phyloP scores from a whole-genome alignment of 2,797 vertebrate species.

The Apogon talboti region DNA sequence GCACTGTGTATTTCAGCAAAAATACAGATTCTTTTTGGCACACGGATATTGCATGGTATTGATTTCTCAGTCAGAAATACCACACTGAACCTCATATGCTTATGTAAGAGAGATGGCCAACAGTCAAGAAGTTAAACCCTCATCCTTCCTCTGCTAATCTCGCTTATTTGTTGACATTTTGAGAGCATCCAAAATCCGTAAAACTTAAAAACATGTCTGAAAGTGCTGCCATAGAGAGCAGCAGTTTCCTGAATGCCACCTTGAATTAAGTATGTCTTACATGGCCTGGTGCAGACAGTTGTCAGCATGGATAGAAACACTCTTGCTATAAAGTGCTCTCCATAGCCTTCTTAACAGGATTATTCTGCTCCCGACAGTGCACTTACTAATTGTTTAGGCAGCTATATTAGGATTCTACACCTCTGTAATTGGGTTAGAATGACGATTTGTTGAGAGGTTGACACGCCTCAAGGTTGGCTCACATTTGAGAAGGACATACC shows the following conservation, averaged over 20 bases:
- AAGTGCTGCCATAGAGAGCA: slow-evolving; percentile 7
- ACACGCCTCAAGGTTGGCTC: slow-evolving; percentile 64
- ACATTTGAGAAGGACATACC: slow-evolving; percentile 41
- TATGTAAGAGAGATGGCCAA: slow-evolving; percentile 47
- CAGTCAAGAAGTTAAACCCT: slow-evolving; percentile 20
- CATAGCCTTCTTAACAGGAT: slow-evolving; percentile 64
- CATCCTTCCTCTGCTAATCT: background rate
- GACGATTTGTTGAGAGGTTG: slow-evolving; percentile 59
- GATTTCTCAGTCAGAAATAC: slow-evolving; percentile 58
- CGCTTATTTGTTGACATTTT: slow-evolving; percentile 28
- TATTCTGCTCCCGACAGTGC: slow-evolving; percentile 61
- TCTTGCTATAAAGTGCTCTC: slow-evolving; percentile 44
- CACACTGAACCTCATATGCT: slow-evolving; percentile 32
- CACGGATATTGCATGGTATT: slow-evolving; percentile 34
- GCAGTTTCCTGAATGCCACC: slow-evolving; percentile 48
- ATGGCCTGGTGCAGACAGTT: slow-evolving; percentile 52
- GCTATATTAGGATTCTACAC: slow-evolving; percentile 58
- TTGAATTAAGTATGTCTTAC: slow-evolving; percentile 55
- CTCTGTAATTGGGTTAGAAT: slow-evolving; percentile 67
- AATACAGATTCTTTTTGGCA: slow-evolving; percentile 39
- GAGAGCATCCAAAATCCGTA: slow-evolving; percentile 7
- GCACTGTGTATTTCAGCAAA: slow-evolving; percentile 11
- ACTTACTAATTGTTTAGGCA: slow-evolving; percentile 70
- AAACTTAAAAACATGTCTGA: slow-evolving; percentile 1
- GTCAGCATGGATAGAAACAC: slow-evolving; percentile 41